Conservation (phyloP, 2,113 vertebrate genomes). For the Acanthisitta chloris region DNA sequence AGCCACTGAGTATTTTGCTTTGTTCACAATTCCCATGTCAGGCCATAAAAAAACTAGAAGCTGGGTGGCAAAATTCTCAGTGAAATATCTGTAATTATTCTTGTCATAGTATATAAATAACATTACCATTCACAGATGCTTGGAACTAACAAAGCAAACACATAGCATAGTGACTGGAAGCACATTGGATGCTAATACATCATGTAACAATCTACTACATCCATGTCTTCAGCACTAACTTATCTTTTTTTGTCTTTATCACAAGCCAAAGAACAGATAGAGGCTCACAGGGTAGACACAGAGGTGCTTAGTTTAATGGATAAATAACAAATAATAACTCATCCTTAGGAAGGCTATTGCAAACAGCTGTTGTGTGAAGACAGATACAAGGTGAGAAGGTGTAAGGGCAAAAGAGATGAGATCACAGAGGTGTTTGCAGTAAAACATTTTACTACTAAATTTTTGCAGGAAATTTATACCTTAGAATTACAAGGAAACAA, state of each 20-base stretch:
- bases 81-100: neutral
- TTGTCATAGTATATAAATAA: neutral
- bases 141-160: neutral
- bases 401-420: neutral
- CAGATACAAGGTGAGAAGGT: neutral
- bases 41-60: neutral
- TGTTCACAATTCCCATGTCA: neutral
- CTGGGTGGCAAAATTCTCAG: neutral
- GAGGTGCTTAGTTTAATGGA: neutral
- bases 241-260: neutral
- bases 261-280: neutral
- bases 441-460: neutral
- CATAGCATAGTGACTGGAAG: accelerated
- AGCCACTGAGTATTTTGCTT: neutral
- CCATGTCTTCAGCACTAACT: neutral
- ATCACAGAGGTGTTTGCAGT: neutral
- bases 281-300: neutral
- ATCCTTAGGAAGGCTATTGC: neutral
- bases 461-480: neutral
- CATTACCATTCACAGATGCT: neutral
- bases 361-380: neutral
- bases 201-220: neutral
- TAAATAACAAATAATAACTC: neutral
- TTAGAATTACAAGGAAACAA: neutral
- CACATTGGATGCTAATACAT: neutral